These are phyloP conservation scores for Myotis yumanensis DNA, from an alignment of 2,113 vertebrate genomes.

Conservation along the genomic window DNA sequence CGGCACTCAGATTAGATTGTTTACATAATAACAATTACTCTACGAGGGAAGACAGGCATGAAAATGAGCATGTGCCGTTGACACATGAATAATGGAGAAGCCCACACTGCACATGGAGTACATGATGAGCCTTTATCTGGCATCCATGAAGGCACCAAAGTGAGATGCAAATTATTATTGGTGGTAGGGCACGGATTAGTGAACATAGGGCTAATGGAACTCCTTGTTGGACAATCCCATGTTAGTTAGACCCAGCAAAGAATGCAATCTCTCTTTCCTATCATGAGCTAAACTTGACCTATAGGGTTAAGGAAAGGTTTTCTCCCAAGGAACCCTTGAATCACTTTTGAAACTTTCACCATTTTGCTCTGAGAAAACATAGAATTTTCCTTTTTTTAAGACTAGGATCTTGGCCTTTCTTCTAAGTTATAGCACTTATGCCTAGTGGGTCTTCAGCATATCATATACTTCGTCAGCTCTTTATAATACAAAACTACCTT, in stretches of 20 bases:
- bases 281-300: not conserved
- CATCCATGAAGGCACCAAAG: not conserved
- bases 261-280: not conserved
- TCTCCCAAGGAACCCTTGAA: not conserved
- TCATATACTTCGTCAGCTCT: not conserved
- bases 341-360: not conserved
- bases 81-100: not conserved
- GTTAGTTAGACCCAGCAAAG: not conserved
- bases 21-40: slow-evolving; percentile 9
- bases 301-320: not conserved
- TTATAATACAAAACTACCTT: not conserved
- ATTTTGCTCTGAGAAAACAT: not conserved
- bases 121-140: not conserved
- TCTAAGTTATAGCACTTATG: not conserved
- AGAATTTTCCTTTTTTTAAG: not conserved
- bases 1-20: slow-evolving; percentile 9
- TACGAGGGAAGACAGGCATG: not conserved
- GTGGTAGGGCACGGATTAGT: not conserved
- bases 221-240: not conserved
- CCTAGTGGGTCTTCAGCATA: not conserved
- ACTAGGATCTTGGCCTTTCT: not conserved
- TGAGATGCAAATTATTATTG: no score
- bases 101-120: not conserved
- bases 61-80: not conserved
- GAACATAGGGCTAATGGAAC: not conserved